Evolutionary conservation across 2,113 vertebrate species (phyloP).

Genomic region (Melanocharis versteri): DNA sequence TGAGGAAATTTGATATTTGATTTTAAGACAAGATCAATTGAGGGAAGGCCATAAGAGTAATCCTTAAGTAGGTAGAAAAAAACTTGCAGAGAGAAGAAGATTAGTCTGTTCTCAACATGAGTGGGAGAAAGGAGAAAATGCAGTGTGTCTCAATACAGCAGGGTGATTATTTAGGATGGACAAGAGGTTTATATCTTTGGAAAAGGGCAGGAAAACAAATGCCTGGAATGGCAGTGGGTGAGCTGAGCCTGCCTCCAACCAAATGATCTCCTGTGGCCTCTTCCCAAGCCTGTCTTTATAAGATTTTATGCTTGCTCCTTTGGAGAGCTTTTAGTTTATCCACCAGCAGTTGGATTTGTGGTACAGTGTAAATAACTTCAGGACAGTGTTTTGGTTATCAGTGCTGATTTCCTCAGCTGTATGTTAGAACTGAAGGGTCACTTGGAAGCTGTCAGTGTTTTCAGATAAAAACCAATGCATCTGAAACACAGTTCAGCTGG

Average conservation of each 20-base stretch:
- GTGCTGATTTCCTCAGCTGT: neutral
- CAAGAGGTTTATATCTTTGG: neutral
- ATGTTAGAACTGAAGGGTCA: neutral
- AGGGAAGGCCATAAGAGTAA: neutral
- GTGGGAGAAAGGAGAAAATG: neutral
- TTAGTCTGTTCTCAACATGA: neutral
- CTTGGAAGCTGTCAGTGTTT: neutral
- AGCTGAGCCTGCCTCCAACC: neutral
- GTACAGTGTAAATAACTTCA: neutral
- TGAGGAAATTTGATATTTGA: neutral
- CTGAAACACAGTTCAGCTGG: neutral
- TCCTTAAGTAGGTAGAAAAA: neutral
- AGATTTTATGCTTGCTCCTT: neutral
- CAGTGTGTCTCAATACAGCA: neutral
- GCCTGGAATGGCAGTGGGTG: neutral
- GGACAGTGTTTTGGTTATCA: neutral
- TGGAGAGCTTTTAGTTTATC: neutral
- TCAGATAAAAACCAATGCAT: constrained; percentile 2
- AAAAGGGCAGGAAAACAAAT: neutral
- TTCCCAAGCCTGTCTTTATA: neutral
- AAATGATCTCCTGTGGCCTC: neutral
- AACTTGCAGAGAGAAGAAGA: neutral
- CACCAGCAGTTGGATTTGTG: neutral
- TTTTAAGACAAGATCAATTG: neutral
- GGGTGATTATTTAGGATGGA: neutral